Conservation (phyloP, 2,113 vertebrate genomes). For the Pachyramphus minor region DNA sequence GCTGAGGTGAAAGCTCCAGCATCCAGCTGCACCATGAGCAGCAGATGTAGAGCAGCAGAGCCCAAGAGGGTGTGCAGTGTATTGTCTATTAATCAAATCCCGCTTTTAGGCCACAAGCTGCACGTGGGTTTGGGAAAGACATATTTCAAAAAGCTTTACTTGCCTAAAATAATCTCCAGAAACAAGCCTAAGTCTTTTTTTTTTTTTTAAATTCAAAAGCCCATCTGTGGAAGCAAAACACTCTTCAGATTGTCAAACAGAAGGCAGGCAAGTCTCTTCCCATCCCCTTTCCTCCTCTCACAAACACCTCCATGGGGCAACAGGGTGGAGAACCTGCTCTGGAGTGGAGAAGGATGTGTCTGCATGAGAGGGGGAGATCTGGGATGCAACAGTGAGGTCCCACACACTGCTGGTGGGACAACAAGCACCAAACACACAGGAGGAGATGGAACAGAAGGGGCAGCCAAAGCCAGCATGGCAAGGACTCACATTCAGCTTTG, state of each 20-base stretch:
- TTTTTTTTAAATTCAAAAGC: not conserved
- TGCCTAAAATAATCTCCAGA: constrained; percentile 27
- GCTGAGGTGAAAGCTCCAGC: not conserved
- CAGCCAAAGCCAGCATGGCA: not conserved
- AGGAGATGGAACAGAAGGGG: not conserved
- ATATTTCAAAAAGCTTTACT: constrained; percentile 38
- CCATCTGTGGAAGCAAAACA: constrained; percentile 37
- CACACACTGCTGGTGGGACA: not conserved
- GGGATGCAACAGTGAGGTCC: not conserved
- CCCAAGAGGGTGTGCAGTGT: not conserved
- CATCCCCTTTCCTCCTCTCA: not conserved
- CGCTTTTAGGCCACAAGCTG: constrained; percentile 34
- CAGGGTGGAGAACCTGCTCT: not conserved
- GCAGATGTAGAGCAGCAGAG: not conserved
- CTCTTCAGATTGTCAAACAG: constrained; percentile 47
- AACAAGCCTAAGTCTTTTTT: not conserved
- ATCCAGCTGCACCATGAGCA: not conserved
- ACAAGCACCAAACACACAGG: not conserved
- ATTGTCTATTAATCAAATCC: constrained; percentile 45
- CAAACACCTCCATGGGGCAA: constrained; percentile 15
- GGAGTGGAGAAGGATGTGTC: not conserved
- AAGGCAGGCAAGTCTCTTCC: constrained; percentile 20
- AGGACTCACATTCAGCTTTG: constrained; percentile 92
- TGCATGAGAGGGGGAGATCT: not conserved
- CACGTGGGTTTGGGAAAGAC: not conserved